Base-by-base conservation (phyloP, 2,113 vertebrate genomes). In the Tyrannus savana region DNA sequence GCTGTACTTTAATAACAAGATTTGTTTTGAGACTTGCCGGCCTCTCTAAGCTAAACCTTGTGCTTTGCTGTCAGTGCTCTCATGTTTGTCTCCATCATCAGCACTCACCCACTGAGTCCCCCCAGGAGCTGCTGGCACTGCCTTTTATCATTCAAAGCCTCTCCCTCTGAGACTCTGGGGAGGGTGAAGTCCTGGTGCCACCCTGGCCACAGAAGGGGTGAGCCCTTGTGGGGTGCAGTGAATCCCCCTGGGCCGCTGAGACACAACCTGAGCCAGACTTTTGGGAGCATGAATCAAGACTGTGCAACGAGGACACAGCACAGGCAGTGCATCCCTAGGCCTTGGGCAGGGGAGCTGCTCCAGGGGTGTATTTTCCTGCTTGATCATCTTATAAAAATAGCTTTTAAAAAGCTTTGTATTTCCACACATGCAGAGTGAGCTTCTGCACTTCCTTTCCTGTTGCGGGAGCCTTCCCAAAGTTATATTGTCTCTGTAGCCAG, bases 91-190 rank as follows among this genome's bases (percentile, higher is more conserved):
- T 83, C 30, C 49, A 13, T 67, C 42, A 66, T 18, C 64, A 72
- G 9, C 25, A 46, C 35, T 84, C 35, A 12, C 21, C 47, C 19
- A 47, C 8, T 10, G 24, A 30, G 31, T 35, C 3, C 7, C 14
- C 17, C 9, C 0, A 0, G 14, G n/a, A 76, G 63, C 28, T 71
- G 6, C 33, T 60, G 60, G 16, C 33, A 19, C 23, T 52, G 15
- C 6, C 19, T n/a, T 69, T 63, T 30, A 12, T 59, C 24, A 12
- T 31, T 55, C 18, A 46, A 25, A 72, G 27, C 15, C 35, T 92
- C 33, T 81, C 17, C 13, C 73, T 81, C 31, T 62, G 60, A 66
- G 56, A 14, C 18, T 71, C 6, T 52, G 68, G 16, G 9, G 5
- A 35, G 11, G 23, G 2, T 6, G 8, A 35, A 68, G 31, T 41